These are phyloP conservation scores for Malthinus seriepunctatus DNA, from an alignment of 2,888 invertebrate species.

Conservation along the genomic window DNA sequence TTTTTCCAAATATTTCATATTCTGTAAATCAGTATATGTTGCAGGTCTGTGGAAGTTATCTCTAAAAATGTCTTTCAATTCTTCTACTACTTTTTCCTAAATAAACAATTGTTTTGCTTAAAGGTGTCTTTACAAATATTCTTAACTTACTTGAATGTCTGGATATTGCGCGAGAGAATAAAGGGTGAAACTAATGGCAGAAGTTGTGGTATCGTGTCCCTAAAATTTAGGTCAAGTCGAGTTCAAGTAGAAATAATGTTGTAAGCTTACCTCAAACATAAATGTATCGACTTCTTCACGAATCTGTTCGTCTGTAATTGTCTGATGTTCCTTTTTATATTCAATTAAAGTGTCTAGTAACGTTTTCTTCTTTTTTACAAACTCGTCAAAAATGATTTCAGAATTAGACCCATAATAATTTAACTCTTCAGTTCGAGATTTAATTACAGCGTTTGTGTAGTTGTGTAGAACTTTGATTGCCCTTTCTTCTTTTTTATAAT, in stretches of 20 bases:
- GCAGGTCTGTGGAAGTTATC: neutral
- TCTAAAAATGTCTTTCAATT: neutral
- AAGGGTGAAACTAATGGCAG: conserved; percentile 55
- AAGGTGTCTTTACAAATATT: neutral
- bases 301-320: conserved; percentile 62
- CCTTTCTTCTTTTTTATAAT: conserved; percentile 62
- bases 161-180: conserved; percentile 53
- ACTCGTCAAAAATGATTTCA: conserved; percentile 35
- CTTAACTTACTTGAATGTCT: conserved; percentile 46
- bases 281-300: conserved; percentile 75
- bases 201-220: conserved; percentile 58
- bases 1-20: neutral
- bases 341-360: conserved; percentile 66
- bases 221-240: conserved; percentile 28
- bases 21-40: neutral
- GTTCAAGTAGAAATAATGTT: neutral
- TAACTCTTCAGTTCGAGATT: conserved; percentile 54
- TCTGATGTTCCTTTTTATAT: conserved; percentile 31
- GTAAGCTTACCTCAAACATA: conserved; percentile 65
- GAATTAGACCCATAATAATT: neutral
- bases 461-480: conserved; percentile 56
- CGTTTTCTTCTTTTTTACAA: conserved; percentile 63
- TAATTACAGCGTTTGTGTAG: conserved; percentile 61
- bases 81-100: neutral
- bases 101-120: neutral